Evolutionary conservation across 1,140 invertebrate genomes (phyloP).

Genomic region (Polyergus mexicanus): DNA sequence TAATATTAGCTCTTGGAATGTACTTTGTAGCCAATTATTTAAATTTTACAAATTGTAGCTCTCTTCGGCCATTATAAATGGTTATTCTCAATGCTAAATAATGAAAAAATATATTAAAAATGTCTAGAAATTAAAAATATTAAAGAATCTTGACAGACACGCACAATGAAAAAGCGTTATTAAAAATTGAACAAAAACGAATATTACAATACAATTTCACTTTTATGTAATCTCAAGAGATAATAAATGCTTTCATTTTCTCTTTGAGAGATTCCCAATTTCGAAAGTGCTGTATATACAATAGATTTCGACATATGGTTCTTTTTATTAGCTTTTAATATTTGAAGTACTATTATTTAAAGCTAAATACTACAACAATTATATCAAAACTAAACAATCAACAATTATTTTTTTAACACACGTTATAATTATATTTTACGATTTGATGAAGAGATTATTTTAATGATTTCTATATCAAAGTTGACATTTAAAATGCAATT

Average conservation of each 20-base stretch:
- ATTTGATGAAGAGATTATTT: background rate
- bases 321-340: conserved; percentile 8
- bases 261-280: background rate
- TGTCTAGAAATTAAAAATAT: background rate
- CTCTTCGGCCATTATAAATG: background rate
- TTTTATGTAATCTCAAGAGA: background rate
- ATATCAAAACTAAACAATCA: background rate
- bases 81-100: background rate
- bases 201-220: background rate
- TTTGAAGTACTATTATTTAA: background rate
- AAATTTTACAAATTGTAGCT: background rate
- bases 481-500: background rate
- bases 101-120: background rate
- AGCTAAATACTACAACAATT: background rate
- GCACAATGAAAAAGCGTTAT: background rate
- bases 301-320: background rate
- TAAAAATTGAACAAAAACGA: background rate
- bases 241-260: background rate
- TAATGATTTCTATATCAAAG: background rate
- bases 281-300: background rate
- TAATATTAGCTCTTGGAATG: background rate
- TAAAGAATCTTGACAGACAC: background rate
- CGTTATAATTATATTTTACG: background rate
- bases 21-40: background rate
- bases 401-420: background rate